phyloP scores from a whole-genome alignment of 2,113 vertebrate species.

The Marmota monax region DNA sequence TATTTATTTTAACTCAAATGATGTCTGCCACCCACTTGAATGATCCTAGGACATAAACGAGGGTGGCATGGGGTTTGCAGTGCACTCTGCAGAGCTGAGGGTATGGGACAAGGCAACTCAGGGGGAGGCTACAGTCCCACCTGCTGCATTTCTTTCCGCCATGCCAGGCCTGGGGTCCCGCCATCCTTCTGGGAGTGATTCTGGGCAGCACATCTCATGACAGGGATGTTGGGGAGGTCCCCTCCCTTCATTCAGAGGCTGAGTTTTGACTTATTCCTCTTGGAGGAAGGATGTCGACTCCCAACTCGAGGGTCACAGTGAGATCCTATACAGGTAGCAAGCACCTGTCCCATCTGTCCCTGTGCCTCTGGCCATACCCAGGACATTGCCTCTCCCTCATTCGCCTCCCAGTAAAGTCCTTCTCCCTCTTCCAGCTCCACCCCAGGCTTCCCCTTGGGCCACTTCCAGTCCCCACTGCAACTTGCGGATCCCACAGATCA shows the following conservation, averaged over 20 bases:
- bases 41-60: rapidly evolving
- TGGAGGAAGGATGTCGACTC: not conserved
- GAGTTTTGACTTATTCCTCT: not conserved
- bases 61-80: rapidly evolving
- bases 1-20: rapidly evolving
- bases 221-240: rapidly evolving
- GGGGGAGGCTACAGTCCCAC: rapidly evolving
- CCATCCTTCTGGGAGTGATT: rapidly evolving
- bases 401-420: not conserved
- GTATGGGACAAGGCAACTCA: rapidly evolving
- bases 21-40: not conserved
- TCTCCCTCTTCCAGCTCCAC: rapidly evolving
- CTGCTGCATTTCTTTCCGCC: rapidly evolving
- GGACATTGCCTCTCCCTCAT: rapidly evolving
- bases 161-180: not conserved
- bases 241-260: not conserved
- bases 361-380: not conserved
- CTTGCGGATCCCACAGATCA: rapidly evolving
- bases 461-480: not conserved
- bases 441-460: not conserved
- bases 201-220: not conserved
- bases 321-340: rapidly evolving
- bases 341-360: not conserved
- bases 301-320: not conserved
- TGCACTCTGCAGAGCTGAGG: not conserved